Conservation (phyloP, 2,888 invertebrate genomes). For the Perdita meconis region DNA sequence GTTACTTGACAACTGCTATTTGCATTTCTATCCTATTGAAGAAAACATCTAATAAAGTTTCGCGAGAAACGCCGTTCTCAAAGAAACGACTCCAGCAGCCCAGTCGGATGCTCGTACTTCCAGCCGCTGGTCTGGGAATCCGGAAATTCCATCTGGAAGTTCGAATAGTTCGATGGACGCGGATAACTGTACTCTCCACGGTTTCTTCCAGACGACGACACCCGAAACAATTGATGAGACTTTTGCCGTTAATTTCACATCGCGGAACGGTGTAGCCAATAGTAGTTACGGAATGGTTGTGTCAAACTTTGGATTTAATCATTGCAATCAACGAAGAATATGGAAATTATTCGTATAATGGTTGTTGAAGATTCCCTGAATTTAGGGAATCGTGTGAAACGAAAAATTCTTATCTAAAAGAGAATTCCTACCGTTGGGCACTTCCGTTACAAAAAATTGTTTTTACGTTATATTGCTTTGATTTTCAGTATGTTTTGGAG, state of each 20-base stretch:
- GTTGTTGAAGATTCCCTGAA: too few relatives aligned
- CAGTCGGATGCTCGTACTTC: slow-evolving; percentile 60
- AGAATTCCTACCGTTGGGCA: too few relatives aligned
- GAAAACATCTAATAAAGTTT: slow-evolving; percentile 81
- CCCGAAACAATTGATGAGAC: neutral
- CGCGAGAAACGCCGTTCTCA: slow-evolving; percentile 68
- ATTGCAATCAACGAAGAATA: too few relatives aligned
- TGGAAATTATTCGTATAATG: too few relatives aligned
- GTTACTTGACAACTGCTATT: slow-evolving; percentile 81
- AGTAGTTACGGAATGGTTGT: neutral
- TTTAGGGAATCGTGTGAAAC: too few relatives aligned
- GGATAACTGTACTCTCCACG: slow-evolving; percentile 17
- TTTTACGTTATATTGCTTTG: too few relatives aligned
- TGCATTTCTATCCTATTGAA: slow-evolving; percentile 81
- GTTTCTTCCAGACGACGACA: neutral
- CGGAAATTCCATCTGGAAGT: slow-evolving; percentile 44
- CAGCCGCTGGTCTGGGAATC: slow-evolving; percentile 51
- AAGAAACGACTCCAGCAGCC: slow-evolving; percentile 48
- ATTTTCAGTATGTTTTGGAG: too few relatives aligned
- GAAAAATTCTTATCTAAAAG: too few relatives aligned
- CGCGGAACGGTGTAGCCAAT: neutral
- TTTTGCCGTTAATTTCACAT: neutral
- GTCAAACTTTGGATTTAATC: too few relatives aligned
- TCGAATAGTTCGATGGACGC: slow-evolving; percentile 64
- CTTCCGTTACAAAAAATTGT: too few relatives aligned